phyloP scores from a whole-genome alignment of 2,797 vertebrate genomes.

The Oryzias dopingdopingensis region DNA sequence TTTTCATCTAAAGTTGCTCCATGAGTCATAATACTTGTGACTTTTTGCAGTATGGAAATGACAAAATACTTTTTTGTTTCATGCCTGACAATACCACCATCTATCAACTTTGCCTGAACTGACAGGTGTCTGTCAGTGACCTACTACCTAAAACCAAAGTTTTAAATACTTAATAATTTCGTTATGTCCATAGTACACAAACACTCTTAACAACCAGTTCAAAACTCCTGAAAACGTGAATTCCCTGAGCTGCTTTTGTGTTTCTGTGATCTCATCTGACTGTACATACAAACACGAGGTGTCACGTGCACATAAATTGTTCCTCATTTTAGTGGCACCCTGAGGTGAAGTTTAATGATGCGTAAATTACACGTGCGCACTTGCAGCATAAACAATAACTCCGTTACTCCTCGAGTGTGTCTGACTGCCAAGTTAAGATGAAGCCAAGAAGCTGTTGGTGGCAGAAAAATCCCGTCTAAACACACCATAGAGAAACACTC shows the following conservation, averaged over 20 bases:
- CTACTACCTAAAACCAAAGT: too few species aligned
- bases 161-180: too few species aligned
- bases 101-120: too few species aligned
- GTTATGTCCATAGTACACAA: too few species aligned
- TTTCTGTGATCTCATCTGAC: constrained; percentile 31
- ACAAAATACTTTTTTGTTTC: too few species aligned
- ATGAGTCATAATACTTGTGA: too few species aligned
- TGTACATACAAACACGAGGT: constrained; percentile 27
- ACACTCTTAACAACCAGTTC: too few species aligned
- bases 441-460: constrained; percentile 25
- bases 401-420: constrained; percentile 34
- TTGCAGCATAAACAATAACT: constrained; percentile 41
- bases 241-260: constrained; percentile 32
- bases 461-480: constrained; percentile 18
- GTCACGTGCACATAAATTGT: constrained; percentile 30
- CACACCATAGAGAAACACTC: constrained; percentile 21
- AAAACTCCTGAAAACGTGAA: neutral
- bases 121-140: too few species aligned
- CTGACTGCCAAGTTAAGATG: constrained; percentile 23
- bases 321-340: constrained; percentile 52
- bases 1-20: too few species aligned
- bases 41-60: too few species aligned
- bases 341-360: constrained; percentile 58
- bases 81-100: too few species aligned
- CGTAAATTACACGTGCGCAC: constrained; percentile 29